Evolutionary conservation across 1,140 invertebrate species (phyloP).

Genomic region (Micrasema minimum): DNA sequence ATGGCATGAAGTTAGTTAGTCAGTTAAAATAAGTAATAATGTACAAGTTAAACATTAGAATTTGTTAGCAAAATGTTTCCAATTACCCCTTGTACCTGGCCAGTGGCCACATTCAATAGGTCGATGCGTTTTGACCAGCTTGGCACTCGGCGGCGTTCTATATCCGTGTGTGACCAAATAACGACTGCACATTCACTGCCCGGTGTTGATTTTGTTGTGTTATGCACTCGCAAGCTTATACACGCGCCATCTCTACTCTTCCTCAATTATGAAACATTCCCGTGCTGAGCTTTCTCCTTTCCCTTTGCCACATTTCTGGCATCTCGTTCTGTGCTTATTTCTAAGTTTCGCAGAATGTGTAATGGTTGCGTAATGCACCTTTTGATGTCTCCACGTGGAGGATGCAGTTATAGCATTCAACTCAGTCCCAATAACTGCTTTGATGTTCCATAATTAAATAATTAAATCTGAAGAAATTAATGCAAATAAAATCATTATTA

Average conservation of each 20-base stretch:
- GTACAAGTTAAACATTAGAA: too few relatives aligned
- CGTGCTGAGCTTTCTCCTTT: not conserved
- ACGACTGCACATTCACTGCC: constrained; percentile 27
- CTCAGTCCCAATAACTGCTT: too few relatives aligned
- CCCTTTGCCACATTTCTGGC: not conserved
- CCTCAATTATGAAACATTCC: constrained; percentile 23
- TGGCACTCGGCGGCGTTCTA: constrained; percentile 38
- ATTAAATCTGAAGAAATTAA: too few relatives aligned
- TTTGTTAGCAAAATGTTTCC: not conserved
- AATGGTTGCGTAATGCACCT: constrained; percentile 12
- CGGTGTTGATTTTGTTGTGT: constrained; percentile 19
- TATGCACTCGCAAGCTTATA: constrained; percentile 1
- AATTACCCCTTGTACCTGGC: constrained; percentile 8
- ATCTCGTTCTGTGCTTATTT: not conserved
- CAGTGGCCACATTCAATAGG: constrained; percentile 38
- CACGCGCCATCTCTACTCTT: constrained; percentile 12
- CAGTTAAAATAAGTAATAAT: too few relatives aligned
- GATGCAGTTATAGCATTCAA: too few relatives aligned
- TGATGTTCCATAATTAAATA: too few relatives aligned
- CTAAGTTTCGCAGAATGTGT: constrained; percentile 9
- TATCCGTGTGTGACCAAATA: constrained; percentile 34
- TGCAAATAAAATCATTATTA: too few relatives aligned
- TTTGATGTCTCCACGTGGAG: not conserved
- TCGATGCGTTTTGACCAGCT: constrained; percentile 40
- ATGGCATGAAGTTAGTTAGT: too few relatives aligned